Evolutionary conservation across 1,140 invertebrate species (phyloP), one percentile per base, ranked within the genome.

Genomic region (Choristoneura fumiferana): DNA sequence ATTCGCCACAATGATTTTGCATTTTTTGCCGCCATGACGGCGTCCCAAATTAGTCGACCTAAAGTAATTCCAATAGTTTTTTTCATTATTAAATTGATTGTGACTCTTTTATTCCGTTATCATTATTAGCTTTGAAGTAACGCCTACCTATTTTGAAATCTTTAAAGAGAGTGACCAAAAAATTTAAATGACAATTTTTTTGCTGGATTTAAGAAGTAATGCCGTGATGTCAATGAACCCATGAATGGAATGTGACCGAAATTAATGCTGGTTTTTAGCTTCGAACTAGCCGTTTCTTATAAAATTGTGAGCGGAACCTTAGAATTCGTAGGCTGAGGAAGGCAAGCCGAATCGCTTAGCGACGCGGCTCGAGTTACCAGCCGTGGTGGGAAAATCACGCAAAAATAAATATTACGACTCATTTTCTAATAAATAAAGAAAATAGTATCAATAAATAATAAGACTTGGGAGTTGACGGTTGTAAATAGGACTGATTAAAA

Each of bases 281-380:
- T 22, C 18, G 18, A 68, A 75, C 67, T 67, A 67, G 63, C 62
- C 57, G 64, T 70, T 76, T 76, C 71, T 73, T 72, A 74, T 67
- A 69, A 71, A 80, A 78, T 66, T 78, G 57, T 69, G 64, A 54
- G 58, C 55, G 67, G 54, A 65, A 71, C 63, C 68, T 69, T 59
- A 73, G 54, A 71, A 76, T 73, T 72, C 67, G 59, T 59, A 75
- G 64, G 22, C 22, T 6, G 22, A 29, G 6, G 22, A 29, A 29
- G 22, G 61, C 80, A 76, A 67, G 65, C 58, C 80, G 52, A 83
- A 86, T 86, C 71, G 76, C 58, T 75, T 77, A 75, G 73, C 71
- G 76, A 78, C 78, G 77, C 79, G 72, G 69, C 68, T 71, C 67
- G 70, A 75, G 66, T 71, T 69, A 56, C 67, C 68, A 69, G 22